Conservation (phyloP, 2,888 invertebrate genomes). For the Tetragonisca angustula region DNA sequence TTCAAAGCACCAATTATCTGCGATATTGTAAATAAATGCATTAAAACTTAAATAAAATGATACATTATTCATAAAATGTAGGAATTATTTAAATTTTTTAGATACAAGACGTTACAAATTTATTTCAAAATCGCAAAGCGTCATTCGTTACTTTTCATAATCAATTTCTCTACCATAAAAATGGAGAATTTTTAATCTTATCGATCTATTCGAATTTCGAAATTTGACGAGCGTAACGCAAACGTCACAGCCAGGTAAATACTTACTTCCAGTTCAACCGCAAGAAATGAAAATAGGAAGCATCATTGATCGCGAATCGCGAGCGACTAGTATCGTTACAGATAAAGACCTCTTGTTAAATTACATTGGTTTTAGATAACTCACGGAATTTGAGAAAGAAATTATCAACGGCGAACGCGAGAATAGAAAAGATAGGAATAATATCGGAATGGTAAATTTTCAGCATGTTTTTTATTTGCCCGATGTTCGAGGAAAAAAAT, state of each 20-base stretch:
- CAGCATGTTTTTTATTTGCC: background rate
- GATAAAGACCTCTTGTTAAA: background rate
- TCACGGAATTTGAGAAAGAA: background rate
- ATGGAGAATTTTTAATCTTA: no score
- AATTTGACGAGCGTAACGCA: background rate
- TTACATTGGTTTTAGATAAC: slow-evolving; percentile 13
- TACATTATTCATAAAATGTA: no score
- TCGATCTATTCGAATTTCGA: background rate
- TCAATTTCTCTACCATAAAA: background rate
- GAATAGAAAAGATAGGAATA: background rate
- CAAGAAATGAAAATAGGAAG: slow-evolving; percentile 15
- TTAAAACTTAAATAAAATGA: background rate
- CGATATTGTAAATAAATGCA: background rate
- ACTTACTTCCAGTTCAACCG: background rate
- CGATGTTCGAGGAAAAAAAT: background rate
- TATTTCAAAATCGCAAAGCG: background rate
- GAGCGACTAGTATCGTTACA: background rate
- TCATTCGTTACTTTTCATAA: background rate
- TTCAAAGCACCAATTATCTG: background rate
- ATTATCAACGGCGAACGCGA: background rate
- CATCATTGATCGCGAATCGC: slow-evolving; percentile 5
- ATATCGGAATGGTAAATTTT: background rate
- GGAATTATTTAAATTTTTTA: background rate
- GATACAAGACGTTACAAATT: background rate
- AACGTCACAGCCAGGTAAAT: background rate